Evolutionary conservation across 2,113 vertebrate genomes (phyloP), one percentile per base, ranked within the genome.

Genomic region (Serilophus lunatus): DNA sequence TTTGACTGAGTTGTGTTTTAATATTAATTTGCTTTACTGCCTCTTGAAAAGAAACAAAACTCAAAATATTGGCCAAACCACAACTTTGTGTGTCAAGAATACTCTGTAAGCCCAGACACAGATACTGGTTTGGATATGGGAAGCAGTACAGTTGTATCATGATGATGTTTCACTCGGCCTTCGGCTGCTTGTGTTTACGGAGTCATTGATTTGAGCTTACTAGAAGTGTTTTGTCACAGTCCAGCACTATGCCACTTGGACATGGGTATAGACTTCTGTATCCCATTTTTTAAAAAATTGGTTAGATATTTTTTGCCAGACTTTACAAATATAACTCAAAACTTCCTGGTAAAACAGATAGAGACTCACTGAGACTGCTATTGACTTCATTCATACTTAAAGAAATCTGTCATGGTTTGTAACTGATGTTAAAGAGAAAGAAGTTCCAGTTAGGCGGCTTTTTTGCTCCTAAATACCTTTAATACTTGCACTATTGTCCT

Each of bases 281-380:
- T 54, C 12, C 10, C 14, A 5, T 14, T 51, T 72, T 38, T 81
- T 50, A 20, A 3, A 2, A 50, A n/a, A 8, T 26, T 47, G 2
- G 59, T 89, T 42, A 51, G 20, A 22, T 31, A 0, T 38, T 42
- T 63, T 18, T 42, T 16, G 51, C 6, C 4, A 23, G 17, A n/a
- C 13, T 53, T 66, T 90, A 44, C 22, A 31, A 3, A 49, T 12
- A 38, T 86, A 63, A 47, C 18, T 42, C 29, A 8, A 42, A 72
- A 65, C 12, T 31, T 25, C 1, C 5, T 71, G 10, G 8, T 59
- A 68, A 72, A 92, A 31, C 8, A 85, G 18, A 19, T 8, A 26
- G 8, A 2, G 7, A 31, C 36, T 6, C 65, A 29, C 10, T 47
- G 35, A 6, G 26, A 16, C 61, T 40, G 42, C 5, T 0, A 10